Evolutionary conservation across 1,140 invertebrate species (phyloP), one percentile per base, ranked within the genome.

Genomic region (Pomacea maculata): DNA sequence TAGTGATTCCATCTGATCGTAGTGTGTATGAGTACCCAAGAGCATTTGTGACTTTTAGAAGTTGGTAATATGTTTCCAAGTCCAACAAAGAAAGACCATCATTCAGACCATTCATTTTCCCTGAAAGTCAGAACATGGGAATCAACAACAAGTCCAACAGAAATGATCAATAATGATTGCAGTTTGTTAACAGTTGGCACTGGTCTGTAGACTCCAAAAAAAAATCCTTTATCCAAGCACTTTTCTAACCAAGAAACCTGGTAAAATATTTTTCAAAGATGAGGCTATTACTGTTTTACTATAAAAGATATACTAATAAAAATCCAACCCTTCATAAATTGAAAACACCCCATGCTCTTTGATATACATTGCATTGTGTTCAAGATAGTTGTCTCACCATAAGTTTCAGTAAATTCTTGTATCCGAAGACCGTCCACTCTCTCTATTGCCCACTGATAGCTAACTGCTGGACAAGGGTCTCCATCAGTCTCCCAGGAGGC

Each of bases 1-100:
- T 83, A 0, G 85, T 87, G 25, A 88, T 84, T 12, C 88, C 88
- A 78, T 88, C 80, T 9, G 88, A 87, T 15, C 84, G 73, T 54
- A 86, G 63, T 21, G 80, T 83, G 73, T 86, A 85, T 8, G 75
- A 71, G 29, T 79, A 85, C n/a, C 80, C 84, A 17, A 86, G 61
- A 17, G 79, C 75, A 78, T 85, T 88, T 7, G 83, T 89, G 0
- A 86, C 86, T 14, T 84, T 70, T 7, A 89, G 25, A 64, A 86
- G 70, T 17, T 77, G 77, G 79, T 84, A 86, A 83, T 88, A 89
- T 45, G 80, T 71, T 72, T 87, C 82, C 15, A 83, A 76, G 77
- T 86, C 82, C 34, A 78, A 64, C 63, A 88, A 54, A 7, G 65
- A 8, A 19, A 88, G 75, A 0, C 82, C 81, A 75, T 87, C 84